Evolutionary conservation across 2,797 vertebrate genomes (phyloP).

Genomic region (Galago senegalensis): DNA sequence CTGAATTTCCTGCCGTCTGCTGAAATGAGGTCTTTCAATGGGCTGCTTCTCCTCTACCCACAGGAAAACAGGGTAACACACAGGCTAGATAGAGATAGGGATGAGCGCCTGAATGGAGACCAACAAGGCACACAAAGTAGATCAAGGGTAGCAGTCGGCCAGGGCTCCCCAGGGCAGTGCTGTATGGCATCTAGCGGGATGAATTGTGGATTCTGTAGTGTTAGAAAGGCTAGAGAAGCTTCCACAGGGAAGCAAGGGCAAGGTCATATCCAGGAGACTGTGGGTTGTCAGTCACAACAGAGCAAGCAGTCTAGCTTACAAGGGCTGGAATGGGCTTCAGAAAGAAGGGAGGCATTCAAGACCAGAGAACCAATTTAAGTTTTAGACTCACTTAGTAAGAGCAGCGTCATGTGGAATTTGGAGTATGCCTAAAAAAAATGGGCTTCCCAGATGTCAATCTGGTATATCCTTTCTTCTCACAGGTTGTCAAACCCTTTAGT

Average conservation of each 20-base stretch:
- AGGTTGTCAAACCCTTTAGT: not conserved
- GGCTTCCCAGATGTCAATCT: no score
- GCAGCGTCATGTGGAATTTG: not conserved
- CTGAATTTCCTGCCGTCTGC: not conserved
- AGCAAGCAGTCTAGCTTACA: not conserved
- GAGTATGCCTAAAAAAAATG: not conserved
- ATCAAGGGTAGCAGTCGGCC: not conserved
- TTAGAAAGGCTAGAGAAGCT: not conserved
- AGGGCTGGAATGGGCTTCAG: not conserved
- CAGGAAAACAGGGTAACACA: not conserved
- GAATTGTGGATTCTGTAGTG: not conserved
- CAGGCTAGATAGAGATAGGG: not conserved
- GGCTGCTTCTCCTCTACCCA: not conserved
- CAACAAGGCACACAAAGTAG: not conserved
- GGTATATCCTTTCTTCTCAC: not conserved
- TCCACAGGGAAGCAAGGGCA: not conserved
- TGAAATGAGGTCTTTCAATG: slow-evolving; percentile 7
- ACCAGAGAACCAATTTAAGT: not conserved
- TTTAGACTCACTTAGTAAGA: not conserved
- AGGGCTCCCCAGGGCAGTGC: not conserved
- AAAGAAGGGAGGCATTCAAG: not conserved
- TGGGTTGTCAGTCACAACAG: not conserved
- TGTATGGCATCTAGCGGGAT: not conserved
- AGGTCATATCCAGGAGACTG: not conserved
- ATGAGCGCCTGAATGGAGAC: not conserved